Evolutionary conservation across 2,888 invertebrate species (phyloP).

Genomic region (Cetonia aurata): DNA sequence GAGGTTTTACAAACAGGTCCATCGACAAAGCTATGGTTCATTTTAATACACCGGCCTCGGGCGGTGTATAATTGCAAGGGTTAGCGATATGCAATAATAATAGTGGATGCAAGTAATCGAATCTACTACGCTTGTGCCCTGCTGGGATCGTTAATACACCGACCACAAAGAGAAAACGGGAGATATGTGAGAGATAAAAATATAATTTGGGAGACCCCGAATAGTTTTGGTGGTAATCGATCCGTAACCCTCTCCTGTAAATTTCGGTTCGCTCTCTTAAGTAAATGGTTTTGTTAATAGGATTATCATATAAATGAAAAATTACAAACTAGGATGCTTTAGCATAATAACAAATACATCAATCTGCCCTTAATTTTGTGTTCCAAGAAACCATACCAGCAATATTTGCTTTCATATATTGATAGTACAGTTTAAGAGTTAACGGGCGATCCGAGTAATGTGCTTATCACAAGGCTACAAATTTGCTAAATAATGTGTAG

Average conservation of each 20-base stretch:
- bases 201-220: conserved; percentile 18
- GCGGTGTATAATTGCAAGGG: conserved; percentile 44
- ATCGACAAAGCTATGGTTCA: conserved; percentile 45
- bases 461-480: too few species aligned
- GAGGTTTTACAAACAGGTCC: conserved; percentile 50
- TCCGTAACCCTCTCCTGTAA: conserved; percentile 30
- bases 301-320: conserved; percentile 37
- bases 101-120: conserved; percentile 44
- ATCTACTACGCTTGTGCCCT: conserved; percentile 34
- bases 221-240: conserved; percentile 23
- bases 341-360: too few species aligned
- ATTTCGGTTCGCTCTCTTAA: conserved; percentile 15
- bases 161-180: conserved; percentile 14
- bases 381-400: too few species aligned
- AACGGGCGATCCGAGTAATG: too few species aligned
- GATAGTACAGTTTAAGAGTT: too few species aligned
- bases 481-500: too few species aligned
- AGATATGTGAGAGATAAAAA: conserved; percentile 31
- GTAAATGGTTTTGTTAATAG: conserved; percentile 14
- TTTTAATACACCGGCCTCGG: conserved; percentile 42
- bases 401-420: too few species aligned
- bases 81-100: conserved; percentile 45
- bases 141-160: conserved; percentile 23
- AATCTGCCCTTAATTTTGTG: too few species aligned
- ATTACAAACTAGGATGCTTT: conserved; percentile 12